Base-by-base conservation (phyloP, 2,113 vertebrate genomes). In the Phalacrocorax aristotelis region DNA sequence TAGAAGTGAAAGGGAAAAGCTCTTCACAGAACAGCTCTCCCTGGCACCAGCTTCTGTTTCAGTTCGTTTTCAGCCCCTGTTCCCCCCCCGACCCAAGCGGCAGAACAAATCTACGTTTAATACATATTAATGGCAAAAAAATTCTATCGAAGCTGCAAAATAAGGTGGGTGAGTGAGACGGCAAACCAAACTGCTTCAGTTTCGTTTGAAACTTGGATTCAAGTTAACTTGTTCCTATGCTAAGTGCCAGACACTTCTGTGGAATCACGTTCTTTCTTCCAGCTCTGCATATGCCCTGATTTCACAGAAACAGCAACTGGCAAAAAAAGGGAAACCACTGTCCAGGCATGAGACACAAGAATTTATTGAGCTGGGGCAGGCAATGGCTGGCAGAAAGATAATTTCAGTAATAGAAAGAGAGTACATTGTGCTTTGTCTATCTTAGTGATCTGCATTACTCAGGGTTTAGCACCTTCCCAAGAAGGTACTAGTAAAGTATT, bases 401-500 rank as follows among this genome's bases (percentile, higher is more conserved):
- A 65, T 95, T 57, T 69, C 81, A 11, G 89, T 62, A 92, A 95
- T 95, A 93, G 94, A 95, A 66, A 57, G 26, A 54, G 79, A 7
- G 81, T 83, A 96, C 96, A 42, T 46, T 94, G 94, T 88, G 94
- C 90, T 83, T 44, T 93, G 74, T 93, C 83, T 96, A 91, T 74
- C 93, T 80, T 20, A 3, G 74, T 79, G 87, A 74, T 93, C 83
- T 89, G 89, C 78, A 93, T 91, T 76, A 57, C 84, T 58, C 89
- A 36, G 32, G 64, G 87, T 95, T 95, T 93, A 91, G 93, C 93
- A 85, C 55, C 78, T 94, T 88, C 93, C 95, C 94, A 69, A 68
- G 89, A 92, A 96, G 89, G 76, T 79, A 71, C 87, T 58, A 42
- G 93, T 26, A 52, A 38, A 71, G n/a, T 36, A 14, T 29, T 29